These are phyloP conservation scores for Todus mexicanus DNA, from an alignment of 2,797 vertebrate genomes.

Conservation along the genomic window DNA sequence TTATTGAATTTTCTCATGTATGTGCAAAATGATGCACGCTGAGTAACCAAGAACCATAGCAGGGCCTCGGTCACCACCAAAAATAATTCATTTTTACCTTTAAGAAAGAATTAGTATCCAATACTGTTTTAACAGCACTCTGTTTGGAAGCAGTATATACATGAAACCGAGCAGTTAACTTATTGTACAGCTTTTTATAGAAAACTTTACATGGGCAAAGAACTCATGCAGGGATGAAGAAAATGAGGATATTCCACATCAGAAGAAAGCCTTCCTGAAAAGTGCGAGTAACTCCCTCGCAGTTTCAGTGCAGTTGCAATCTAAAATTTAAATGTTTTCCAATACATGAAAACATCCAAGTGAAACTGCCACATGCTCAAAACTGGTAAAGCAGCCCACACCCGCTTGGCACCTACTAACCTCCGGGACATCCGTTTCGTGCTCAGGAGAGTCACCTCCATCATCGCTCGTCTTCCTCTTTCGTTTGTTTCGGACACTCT, in stretches of 20 bases:
- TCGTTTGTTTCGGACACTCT: slow-evolving; percentile 97
- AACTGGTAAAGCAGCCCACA: not conserved
- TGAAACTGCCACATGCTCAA: not conserved
- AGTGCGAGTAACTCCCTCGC: not conserved
- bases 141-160: not conserved
- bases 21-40: not conserved
- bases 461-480: slow-evolving; percentile 98
- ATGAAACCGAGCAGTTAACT: not conserved
- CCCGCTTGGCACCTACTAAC: slow-evolving; percentile 64
- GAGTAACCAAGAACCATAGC: not conserved
- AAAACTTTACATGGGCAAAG: not conserved
- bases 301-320: not conserved
- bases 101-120: not conserved
- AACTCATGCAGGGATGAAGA: not conserved
- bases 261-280: not conserved
- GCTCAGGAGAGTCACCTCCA: slow-evolving; percentile 97
- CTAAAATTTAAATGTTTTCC: not conserved
- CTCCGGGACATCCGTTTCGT: slow-evolving; percentile 94
- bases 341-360: not conserved
- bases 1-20: not conserved
- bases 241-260: not conserved
- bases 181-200: not conserved
- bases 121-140: not conserved
- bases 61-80: not conserved
- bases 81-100: not conserved